Conservation (phyloP, 2,888 invertebrate species). For the Pogonocherus hispidulus region DNA sequence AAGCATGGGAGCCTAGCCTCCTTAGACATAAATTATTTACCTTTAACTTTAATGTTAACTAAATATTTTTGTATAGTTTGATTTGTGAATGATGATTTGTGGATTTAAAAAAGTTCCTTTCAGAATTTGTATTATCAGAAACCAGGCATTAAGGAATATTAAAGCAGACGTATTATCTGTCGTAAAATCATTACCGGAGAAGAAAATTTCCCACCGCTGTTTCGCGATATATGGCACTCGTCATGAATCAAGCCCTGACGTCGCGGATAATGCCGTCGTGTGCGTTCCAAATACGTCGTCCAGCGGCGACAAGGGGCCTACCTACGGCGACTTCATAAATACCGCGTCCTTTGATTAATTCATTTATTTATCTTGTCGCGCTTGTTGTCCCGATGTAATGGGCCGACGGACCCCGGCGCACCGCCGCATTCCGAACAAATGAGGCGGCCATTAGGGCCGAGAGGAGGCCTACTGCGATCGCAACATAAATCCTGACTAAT, state of each 20-base stretch:
- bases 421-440: conserved; percentile 56
- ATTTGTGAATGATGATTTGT: too few relatives aligned
- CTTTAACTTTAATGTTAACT: too few relatives aligned
- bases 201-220: not conserved
- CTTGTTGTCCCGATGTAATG: conserved; percentile 51
- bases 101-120: too few relatives aligned
- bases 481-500: conserved; percentile 57
- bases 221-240: not conserved
- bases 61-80: too few relatives aligned
- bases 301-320: conserved; percentile 53
- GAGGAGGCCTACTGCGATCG: conserved; percentile 48
- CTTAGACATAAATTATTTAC: too few relatives aligned
- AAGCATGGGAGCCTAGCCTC: too few relatives aligned
- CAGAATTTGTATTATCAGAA: too few relatives aligned
- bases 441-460: conserved; percentile 56
- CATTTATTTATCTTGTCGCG: conserved; percentile 59
- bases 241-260: not conserved
- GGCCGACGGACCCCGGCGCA: conserved; percentile 43
- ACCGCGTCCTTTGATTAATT: conserved; percentile 56
- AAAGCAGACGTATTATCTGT: too few relatives aligned
- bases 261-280: conserved; percentile 38
- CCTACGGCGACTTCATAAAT: conserved; percentile 52
- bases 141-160: too few relatives aligned
- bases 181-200: too few relatives aligned
- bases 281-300: conserved; percentile 44